Conservation (phyloP, 2,113 vertebrate species). For the Sitta europaea region DNA sequence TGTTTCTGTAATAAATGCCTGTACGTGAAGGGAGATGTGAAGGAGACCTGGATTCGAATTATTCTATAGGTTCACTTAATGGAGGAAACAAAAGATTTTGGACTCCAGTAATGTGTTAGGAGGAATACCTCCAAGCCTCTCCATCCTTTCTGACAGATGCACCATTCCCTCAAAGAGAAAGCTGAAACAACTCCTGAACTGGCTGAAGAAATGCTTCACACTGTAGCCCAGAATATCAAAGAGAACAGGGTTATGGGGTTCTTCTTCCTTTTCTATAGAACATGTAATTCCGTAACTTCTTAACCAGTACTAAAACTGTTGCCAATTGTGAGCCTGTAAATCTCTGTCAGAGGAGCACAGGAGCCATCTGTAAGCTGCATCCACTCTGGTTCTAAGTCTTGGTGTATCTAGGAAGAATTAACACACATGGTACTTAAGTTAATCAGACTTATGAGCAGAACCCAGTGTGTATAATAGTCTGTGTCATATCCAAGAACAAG, state of each 20-base stretch:
- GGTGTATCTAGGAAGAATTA: neutral
- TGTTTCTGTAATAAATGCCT: neutral
- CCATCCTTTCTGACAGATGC: accelerated
- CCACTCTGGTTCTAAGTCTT: neutral
- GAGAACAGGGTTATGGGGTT: neutral
- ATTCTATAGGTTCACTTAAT: neutral
- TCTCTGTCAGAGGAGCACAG: neutral
- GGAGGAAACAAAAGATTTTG: neutral
- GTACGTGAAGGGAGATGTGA: neutral
- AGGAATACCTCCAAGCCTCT: neutral
- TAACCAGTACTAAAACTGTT: neutral
- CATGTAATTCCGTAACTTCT: neutral
- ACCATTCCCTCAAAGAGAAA: neutral
- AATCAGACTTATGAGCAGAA: neutral
- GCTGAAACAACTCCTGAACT: neutral
- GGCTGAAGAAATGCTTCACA: neutral
- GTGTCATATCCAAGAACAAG: neutral
- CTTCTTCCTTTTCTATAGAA: neutral
- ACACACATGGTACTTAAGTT: neutral
- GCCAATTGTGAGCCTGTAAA: neutral
- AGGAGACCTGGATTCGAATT: neutral
- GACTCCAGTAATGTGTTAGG: neutral
- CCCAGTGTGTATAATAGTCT: neutral
- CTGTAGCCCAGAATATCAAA: neutral
- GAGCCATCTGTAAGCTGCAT: neutral